Conservation (phyloP, 2,797 vertebrate species). For the Bradypodion ventrale region DNA sequence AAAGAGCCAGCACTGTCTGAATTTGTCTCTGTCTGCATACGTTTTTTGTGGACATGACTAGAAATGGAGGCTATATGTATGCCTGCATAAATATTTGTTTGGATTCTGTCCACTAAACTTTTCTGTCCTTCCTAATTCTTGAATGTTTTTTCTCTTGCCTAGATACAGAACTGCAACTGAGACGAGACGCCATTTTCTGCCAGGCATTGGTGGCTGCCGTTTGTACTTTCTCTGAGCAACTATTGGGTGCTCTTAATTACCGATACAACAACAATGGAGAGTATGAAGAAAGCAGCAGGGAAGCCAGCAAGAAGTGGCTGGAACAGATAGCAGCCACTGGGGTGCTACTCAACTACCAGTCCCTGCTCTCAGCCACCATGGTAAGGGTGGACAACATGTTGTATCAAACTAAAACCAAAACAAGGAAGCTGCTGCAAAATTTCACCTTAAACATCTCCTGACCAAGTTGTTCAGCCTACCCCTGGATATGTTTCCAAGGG, state of each 20-base stretch:
- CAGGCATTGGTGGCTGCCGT: constrained; percentile 90
- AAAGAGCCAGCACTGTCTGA: too few relatives aligned
- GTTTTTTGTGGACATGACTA: too few relatives aligned
- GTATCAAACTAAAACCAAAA: not conserved
- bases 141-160: constrained; percentile 36
- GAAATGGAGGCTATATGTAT: too few relatives aligned
- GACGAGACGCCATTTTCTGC: constrained; percentile 93
- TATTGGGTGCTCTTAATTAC: constrained; percentile 87
- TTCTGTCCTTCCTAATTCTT: not conserved
- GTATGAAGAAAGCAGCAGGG: constrained; percentile 94
- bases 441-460: constrained; percentile 15
- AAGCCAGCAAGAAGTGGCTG: constrained; percentile 97
- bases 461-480: not conserved
- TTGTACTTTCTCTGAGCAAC: constrained; percentile 91
- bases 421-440: not conserved
- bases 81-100: too few relatives aligned
- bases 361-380: constrained; percentile 83
- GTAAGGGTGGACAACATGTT: constrained; percentile 76
- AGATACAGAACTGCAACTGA: constrained; percentile 94
- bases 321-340: constrained; percentile 93
- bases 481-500: not conserved
- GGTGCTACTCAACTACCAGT: constrained; percentile 91
- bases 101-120: too few relatives aligned
- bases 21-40: too few relatives aligned
- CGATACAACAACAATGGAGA: constrained; percentile 96